phyloP scores from a whole-genome alignment of 2,797 vertebrate genomes.

The Cuculus canorus region DNA sequence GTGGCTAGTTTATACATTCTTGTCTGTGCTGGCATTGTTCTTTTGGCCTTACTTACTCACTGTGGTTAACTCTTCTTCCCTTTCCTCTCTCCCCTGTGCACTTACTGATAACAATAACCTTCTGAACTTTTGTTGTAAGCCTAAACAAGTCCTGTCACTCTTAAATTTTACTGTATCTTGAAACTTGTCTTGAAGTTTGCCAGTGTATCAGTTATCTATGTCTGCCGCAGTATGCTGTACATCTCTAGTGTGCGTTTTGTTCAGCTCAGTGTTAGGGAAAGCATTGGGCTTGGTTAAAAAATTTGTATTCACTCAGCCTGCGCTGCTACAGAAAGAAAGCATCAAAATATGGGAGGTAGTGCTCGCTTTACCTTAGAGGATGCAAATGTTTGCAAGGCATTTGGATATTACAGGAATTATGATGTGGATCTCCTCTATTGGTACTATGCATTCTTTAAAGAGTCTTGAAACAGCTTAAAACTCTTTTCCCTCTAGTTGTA shows the following conservation, averaged over 20 bases:
- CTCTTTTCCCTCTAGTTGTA: background rate
- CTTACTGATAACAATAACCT: background rate
- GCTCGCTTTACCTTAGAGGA: background rate
- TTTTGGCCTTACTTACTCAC: background rate
- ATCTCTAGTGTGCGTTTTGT: background rate
- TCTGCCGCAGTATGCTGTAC: background rate
- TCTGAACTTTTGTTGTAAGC: background rate
- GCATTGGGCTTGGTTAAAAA: background rate
- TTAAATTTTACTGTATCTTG: background rate
- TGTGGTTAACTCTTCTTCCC: background rate
- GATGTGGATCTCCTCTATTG: background rate
- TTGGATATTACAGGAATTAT: background rate
- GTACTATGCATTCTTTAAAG: background rate
- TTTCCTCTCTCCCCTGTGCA: background rate
- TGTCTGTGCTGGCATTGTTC: background rate
- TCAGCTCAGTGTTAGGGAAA: background rate
- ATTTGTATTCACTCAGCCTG: background rate
- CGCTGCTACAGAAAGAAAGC: background rate
- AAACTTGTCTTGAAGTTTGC: background rate
- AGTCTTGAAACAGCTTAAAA: constrained; percentile 15
- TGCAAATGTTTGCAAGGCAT: background rate
- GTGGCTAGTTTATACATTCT: background rate
- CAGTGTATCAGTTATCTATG: background rate
- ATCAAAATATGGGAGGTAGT: background rate
- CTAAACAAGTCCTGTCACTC: background rate